Evolutionary conservation across 2,797 vertebrate species (phyloP).

Genomic region (Halcyon leucocephala): DNA sequence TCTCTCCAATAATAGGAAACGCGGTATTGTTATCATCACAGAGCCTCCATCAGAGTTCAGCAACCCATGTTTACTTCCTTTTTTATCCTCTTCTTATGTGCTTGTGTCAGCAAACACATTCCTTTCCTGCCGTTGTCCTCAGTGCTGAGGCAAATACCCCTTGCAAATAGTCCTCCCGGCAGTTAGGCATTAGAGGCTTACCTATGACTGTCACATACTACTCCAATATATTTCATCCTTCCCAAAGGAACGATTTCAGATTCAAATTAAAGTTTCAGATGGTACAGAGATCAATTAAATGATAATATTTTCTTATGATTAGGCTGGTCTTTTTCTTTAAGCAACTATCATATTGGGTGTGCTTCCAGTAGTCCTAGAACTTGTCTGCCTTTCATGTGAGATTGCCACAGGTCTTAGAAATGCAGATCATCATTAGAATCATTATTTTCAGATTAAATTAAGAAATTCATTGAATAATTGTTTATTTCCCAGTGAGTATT

Average conservation of each 20-base stretch:
- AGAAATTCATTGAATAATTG: not conserved
- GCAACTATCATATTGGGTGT: not conserved
- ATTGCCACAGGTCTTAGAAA: not conserved
- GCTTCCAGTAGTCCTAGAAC: not conserved
- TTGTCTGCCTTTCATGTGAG: not conserved
- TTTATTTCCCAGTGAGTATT: not conserved
- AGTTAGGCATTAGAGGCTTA: not conserved
- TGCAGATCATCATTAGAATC: not conserved
- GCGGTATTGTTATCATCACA: not conserved
- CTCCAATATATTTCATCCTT: not conserved
- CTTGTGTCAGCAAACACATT: not conserved
- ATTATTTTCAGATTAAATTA: not conserved
- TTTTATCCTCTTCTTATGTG: not conserved
- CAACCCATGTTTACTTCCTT: not conserved
- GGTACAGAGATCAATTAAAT: conserved; percentile 21
- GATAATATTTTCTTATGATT: not conserved
- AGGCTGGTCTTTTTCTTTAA: not conserved
- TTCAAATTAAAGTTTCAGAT: conserved; percentile 8
- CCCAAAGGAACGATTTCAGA: not conserved
- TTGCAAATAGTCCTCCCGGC: not conserved
- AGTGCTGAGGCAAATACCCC: not conserved
- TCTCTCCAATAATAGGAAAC: conserved; percentile 19
- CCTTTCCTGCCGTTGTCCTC: conserved; percentile 29
- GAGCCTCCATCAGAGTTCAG: not conserved
- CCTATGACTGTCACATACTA: not conserved